Conservation (phyloP, 2,113 vertebrate genomes). For the Lophura nycthemera region DNA sequence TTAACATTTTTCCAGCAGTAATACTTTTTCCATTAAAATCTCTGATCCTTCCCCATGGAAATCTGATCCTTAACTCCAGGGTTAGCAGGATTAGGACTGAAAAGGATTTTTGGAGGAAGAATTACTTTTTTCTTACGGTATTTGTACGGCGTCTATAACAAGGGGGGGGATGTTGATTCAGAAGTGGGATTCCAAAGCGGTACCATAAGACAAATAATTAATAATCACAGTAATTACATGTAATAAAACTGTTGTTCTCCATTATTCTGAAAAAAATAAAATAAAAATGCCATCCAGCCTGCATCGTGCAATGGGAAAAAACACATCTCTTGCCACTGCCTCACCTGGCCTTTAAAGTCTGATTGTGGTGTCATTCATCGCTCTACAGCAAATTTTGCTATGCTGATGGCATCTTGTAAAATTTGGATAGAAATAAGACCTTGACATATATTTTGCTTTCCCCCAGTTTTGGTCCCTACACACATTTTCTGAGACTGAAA, state of each 20-base stretch:
- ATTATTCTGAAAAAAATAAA: neutral
- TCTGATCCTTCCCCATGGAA: neutral
- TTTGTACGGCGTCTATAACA: neutral
- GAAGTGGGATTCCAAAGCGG: neutral
- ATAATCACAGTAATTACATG: neutral
- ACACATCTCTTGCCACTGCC: neutral
- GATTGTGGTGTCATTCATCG: neutral
- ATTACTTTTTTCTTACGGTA: neutral
- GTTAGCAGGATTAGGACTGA: neutral
- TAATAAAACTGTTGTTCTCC: neutral
- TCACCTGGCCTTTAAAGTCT: neutral
- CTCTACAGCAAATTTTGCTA: neutral
- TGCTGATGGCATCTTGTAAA: neutral
- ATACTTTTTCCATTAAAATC: neutral
- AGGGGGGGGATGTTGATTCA: neutral
- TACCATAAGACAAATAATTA: neutral
- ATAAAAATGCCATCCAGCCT: neutral
- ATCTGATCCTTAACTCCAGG: neutral
- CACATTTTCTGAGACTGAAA: neutral
- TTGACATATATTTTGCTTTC: neutral
- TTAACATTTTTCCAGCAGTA: neutral
- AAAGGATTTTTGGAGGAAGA: neutral
- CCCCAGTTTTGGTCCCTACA: fast-evolving
- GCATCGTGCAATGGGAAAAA: neutral
- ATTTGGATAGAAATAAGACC: neutral